Evolutionary conservation across 2,888 invertebrate species (phyloP), one percentile per base, ranked within the genome.

Genomic region (Neoascia interrupta): DNA sequence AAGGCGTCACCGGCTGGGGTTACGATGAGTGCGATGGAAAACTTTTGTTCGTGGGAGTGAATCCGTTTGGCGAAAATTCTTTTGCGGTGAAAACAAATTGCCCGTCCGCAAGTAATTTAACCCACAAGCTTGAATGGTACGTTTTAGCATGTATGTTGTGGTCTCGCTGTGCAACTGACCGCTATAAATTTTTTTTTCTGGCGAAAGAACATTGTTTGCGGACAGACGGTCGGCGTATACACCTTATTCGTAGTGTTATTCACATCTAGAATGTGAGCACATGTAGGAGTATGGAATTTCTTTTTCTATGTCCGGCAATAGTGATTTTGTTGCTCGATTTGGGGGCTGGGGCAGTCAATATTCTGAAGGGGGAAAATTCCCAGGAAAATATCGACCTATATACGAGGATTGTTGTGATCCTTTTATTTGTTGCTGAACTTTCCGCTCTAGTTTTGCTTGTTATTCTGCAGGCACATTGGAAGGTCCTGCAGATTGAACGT

Each of bases 11-110:
- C 63, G 53, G 31, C 34, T 61, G 5, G n/a, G n/a, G n/a, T n/a
- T n/a, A n/a, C n/a, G n/a, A n/a, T n/a, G 13, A 13, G 31, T 18
- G 49, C 45, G 16, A 64, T 58, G 53, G 47, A 58, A 60, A 51
- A 64, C 39, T 53, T 58, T 37, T 58, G 34, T 45, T 53, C 34
- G 56, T 13, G 28, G 13, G 51, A 36, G 61, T 43, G 28, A 61
- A 70, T 53, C 37, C 69, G 43, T 60, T 69, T 53, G 60, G 69
- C 53, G 45, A 37, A 70, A 61, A 64, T 51, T 75, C 56, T 28
- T 61, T 56, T 70, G 51, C 70, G 43, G 56, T 64, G 64, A 58
- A 72, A 60, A 56, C 58, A 58, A 70, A 75, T 75, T 75, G 53
- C 43, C 58, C 63, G 63, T 53, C 70, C 58, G 70, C 31, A 64